Conservation (phyloP, 2,888 invertebrate genomes). For the Drosophila mimica region DNA sequence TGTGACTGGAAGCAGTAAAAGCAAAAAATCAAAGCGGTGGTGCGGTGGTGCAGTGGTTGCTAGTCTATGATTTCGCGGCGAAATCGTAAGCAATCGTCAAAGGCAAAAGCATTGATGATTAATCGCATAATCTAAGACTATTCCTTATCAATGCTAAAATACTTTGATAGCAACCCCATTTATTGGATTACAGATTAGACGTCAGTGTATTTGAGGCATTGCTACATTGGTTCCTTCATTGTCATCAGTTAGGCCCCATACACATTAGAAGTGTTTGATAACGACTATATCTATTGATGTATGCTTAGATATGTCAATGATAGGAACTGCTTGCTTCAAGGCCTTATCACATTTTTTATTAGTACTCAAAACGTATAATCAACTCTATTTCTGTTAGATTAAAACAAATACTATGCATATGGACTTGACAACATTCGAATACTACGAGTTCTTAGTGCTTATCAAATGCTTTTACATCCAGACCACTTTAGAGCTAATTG, state of each 20-base stretch:
- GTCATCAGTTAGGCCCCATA: not conserved
- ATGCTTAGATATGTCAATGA: conserved; percentile 11
- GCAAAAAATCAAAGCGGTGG: not conserved
- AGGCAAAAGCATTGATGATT: not conserved
- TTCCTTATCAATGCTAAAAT: not conserved
- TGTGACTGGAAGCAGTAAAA: conserved; percentile 13
- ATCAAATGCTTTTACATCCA: not conserved
- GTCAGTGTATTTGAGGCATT: not conserved
- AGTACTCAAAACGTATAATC: not conserved
- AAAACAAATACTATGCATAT: not conserved
- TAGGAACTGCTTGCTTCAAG: not conserved
- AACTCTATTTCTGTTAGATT: not conserved
- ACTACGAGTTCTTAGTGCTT: not conserved
- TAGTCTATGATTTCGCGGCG: not conserved
- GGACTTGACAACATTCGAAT: conserved; percentile 8
- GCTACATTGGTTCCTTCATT: not conserved
- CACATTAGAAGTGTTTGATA: conserved; percentile 11
- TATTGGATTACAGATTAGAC: conserved; percentile 19
- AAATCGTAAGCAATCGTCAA: not conserved
- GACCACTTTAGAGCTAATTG: not conserved
- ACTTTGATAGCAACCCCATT: conserved; percentile 10
- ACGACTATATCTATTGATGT: conserved; percentile 12
- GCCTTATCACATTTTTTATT: not conserved
- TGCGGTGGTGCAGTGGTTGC: conserved; percentile 24
- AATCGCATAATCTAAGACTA: not conserved